phyloP scores from a whole-genome alignment of 2,888 invertebrate species.

The Drosophila koepferae region DNA sequence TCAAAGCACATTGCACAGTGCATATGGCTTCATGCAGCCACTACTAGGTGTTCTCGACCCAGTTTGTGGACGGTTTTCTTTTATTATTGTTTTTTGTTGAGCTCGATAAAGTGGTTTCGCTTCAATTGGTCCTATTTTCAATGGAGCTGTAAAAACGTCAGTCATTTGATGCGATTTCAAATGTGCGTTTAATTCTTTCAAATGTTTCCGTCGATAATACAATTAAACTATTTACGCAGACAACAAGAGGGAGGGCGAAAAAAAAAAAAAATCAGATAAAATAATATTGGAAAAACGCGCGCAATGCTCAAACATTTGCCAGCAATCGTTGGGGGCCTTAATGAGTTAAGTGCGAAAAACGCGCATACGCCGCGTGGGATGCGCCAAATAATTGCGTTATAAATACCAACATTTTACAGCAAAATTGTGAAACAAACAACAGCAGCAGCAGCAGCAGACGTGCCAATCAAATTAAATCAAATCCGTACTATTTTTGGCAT shows the following conservation, averaged over 20 bases:
- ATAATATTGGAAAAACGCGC: conserved; percentile 43
- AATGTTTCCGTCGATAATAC: conserved; percentile 53
- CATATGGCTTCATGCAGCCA: conserved; percentile 20
- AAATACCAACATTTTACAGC: conserved; percentile 65
- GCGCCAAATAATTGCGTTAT: conserved; percentile 51
- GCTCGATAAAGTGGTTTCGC: conserved; percentile 46
- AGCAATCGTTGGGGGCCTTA: conserved; percentile 49
- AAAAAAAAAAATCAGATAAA: conserved; percentile 10
- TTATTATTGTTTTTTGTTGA: conserved; percentile 15
- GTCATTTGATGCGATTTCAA: conserved; percentile 32
- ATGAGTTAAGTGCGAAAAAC: conserved; percentile 76
- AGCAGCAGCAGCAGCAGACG: conserved; percentile 7
- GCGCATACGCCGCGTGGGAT: conserved; percentile 58
- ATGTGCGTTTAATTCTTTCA: conserved; percentile 51
- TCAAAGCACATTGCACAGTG: conserved; percentile 33
- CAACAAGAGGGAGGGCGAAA: conserved; percentile 3
- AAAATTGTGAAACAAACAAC: conserved; percentile 35
- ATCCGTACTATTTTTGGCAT: conserved; percentile 38
- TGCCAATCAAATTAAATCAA: conserved; percentile 54
- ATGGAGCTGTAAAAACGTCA: conserved; percentile 21
- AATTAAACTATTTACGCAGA: conserved; percentile 58
- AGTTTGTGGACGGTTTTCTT: conserved; percentile 8
- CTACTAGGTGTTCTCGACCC: conserved; percentile 33
- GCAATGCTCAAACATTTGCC: conserved; percentile 46
- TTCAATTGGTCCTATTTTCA: conserved; percentile 8